Conservation (phyloP, 2,113 vertebrate genomes). For the Coturnix japonica region DNA sequence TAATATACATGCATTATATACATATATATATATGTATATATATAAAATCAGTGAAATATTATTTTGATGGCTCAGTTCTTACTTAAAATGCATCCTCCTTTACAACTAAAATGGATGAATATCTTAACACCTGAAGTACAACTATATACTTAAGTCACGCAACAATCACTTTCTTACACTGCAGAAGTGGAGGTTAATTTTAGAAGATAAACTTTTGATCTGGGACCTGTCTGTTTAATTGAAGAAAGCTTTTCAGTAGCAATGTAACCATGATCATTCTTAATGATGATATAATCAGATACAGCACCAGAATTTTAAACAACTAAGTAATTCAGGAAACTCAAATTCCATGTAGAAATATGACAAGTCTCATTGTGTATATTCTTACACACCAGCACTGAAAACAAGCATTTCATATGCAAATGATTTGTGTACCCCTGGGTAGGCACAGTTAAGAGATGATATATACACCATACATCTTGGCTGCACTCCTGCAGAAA, state of each 20-base stretch:
- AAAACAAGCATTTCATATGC: not conserved
- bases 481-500: not conserved
- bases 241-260: not conserved
- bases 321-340: not conserved
- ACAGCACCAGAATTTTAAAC: not conserved
- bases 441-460: not conserved
- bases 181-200: not conserved
- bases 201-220: not conserved
- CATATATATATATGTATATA: not conserved
- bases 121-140: not conserved
- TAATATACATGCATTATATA: not conserved
- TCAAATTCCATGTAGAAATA: not conserved
- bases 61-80: not conserved
- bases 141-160: not conserved
- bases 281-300: not conserved
- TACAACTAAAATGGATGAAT: not conserved
- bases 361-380: not conserved
- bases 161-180: not conserved
- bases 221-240: not conserved
- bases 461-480: accelerated
- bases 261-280: not conserved
- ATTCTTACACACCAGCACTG: not conserved
- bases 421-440: not conserved
- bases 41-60: not conserved
- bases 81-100: not conserved